Percentiles rank a stretch among this genome's conserved stretches.
These are phyloP conservation scores for Ptilodon capucinus DNA, from an alignment of 2,888 invertebrate genomes.

Conservation along the genomic window DNA sequence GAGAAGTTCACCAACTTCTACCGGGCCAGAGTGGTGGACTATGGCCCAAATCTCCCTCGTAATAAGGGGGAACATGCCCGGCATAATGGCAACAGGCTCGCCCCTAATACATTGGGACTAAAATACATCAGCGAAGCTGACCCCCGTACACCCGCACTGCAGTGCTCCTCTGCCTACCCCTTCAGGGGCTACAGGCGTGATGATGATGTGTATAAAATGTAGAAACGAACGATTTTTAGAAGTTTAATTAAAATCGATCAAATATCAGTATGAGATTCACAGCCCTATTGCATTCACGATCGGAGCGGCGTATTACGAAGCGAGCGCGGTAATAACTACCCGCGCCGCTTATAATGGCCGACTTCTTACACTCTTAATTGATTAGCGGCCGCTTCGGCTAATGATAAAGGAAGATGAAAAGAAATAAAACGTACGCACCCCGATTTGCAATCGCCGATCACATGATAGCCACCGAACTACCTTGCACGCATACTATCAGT, in stretches of 20 bases:
- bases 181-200: too few relatives aligned
- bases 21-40: too few relatives aligned
- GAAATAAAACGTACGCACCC: slow-evolving; percentile 75
- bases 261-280: slow-evolving; percentile 74
- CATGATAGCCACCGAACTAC: slow-evolving; percentile 61
- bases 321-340: slow-evolving; percentile 78
- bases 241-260: slow-evolving; percentile 73
- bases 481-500: slow-evolving; percentile 28
- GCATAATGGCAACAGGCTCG: too few relatives aligned
- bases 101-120: too few relatives aligned
- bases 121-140: too few relatives aligned
- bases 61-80: too few relatives aligned
- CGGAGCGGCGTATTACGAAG: slow-evolving; percentile 77
- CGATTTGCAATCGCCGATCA: slow-evolving; percentile 72
- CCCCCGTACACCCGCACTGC: too few relatives aligned
- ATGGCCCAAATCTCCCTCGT: too few relatives aligned
- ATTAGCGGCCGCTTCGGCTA: slow-evolving; percentile 82
- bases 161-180: too few relatives aligned
- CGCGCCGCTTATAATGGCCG: slow-evolving; percentile 78
- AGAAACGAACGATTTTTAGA: slow-evolving; percentile 34
- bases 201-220: too few relatives aligned
- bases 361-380: slow-evolving; percentile 83
- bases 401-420: slow-evolving; percentile 83
- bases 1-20: too few relatives aligned
- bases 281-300: slow-evolving; percentile 80